Conservation (phyloP, 2,797 vertebrate species). For the Hyperoplus lanceolatus region DNA sequence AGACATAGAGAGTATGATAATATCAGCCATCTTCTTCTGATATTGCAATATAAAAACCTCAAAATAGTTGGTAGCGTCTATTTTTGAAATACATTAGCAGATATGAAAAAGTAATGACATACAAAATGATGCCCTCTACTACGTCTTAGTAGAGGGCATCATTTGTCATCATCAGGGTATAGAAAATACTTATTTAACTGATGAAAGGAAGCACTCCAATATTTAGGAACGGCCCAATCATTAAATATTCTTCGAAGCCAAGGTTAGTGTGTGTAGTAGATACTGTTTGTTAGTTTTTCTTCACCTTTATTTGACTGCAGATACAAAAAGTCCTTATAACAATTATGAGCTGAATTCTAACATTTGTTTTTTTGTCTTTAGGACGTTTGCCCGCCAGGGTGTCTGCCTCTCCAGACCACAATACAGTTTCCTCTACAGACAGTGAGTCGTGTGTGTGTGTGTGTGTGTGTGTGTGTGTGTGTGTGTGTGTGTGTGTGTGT, state of each 20-base stretch:
- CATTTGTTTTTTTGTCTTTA: constrained; percentile 33
- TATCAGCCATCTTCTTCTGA: no score
- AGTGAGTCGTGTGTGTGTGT: constrained; percentile 75
- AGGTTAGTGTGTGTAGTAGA: not conserved
- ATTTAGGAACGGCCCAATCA: not conserved
- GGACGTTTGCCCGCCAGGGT: constrained; percentile 79
- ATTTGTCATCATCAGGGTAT: not conserved
- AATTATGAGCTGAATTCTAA: not conserved
- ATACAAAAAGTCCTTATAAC: not conserved
- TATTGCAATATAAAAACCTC: no score
- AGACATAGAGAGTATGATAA: no score
- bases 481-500: not conserved
- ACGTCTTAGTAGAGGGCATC: no score
- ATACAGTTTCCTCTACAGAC: constrained; percentile 76
- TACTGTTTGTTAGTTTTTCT: not conserved
- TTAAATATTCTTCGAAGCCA: not conserved
- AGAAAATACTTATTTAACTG: not conserved
- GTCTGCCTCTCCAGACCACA: constrained; percentile 71
- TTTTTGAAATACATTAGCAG: no score
- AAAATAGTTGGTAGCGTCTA: no score
- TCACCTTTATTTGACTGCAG: not conserved
- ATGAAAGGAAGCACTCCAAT: not conserved
- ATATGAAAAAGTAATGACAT: no score
- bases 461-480: not conserved
- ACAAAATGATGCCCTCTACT: no score